Evolutionary conservation across 2,113 vertebrate genomes (phyloP), one percentile per base, ranked within the genome.

Genomic region (Nothobranchius kuhntae): DNA sequence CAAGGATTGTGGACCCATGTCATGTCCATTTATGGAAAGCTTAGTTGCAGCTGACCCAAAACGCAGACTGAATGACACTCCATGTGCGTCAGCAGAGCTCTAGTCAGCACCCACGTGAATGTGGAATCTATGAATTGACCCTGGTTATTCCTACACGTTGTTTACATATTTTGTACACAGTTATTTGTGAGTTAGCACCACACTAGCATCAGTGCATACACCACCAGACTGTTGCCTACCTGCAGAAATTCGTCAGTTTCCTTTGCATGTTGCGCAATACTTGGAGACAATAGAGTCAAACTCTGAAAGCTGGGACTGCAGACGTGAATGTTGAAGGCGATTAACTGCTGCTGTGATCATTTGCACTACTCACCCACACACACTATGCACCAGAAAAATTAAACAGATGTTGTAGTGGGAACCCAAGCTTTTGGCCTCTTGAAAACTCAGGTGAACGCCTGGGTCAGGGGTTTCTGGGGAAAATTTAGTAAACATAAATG

Each of bases 21-120:
- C 17, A 58, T 42, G 55, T 13, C 55, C 55, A 58, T 58, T 58
- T 58, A 58, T 58, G 55, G 55, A 38, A 17, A 44, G 55, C 38
- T 58, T 58, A 58, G 48, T 3, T 21, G n/a, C 48, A 21, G 48
- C 48, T 51, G n/a, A 21, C n/a, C n/a, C 48, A 51, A 51, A 51
- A 51, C n/a, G 47, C 10, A 21, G n/a, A 30, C 40, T 17, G 38
- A 58, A 12, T 13, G 36, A 35, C 40, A 58, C 55, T 14, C 11
- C 38, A 13, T 58, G 54, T 42, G 17, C 55, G 15, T 58, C 38
- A 58, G 38, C 38, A 58, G 55, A 58, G 11, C 38, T 8, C 17
- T 35, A 7, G 21, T 58, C 55, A 58, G 7, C 9, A 40, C 9
- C 15, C 54, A 40, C 42, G 38, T 15, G 40, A 5, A 21, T 42